Conservation (phyloP, 30 jellyfish, hydroid and myxozoan genomes). For the Chrysaora quinquecirrha region DNA sequence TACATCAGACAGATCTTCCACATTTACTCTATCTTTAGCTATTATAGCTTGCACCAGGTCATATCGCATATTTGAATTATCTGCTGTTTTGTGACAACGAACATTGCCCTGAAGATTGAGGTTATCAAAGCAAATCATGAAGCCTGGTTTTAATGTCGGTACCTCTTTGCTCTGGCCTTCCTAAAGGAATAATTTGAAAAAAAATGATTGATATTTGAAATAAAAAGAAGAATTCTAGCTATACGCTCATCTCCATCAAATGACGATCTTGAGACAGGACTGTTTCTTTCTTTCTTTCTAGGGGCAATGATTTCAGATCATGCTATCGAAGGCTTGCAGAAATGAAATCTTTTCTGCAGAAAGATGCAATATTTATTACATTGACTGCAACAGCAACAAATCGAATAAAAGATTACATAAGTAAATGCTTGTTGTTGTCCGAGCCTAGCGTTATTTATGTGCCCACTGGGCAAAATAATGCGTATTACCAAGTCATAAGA, state of each 20-base stretch:
- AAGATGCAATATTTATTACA: slow-evolving; percentile 5
- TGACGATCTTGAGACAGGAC: too few species aligned
- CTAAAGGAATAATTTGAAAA: too few species aligned
- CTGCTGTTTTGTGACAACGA: slow-evolving; percentile 1
- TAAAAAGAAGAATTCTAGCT: too few species aligned
- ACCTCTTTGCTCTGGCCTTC: too few species aligned
- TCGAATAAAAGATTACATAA: neutral
- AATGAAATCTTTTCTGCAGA: neutral
- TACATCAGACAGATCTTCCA: neutral
- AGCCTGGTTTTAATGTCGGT: neutral
- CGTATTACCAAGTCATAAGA: neutral
- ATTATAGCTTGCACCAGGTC: slow-evolving; percentile 1
- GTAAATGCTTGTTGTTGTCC: neutral
- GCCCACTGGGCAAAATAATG: neutral
- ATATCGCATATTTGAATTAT: neutral
- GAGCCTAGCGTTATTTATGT: neutral
- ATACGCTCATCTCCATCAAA: too few species aligned
- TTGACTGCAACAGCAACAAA: slow-evolving; percentile 20
- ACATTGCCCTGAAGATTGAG: too few species aligned
- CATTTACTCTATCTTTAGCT: slow-evolving; percentile 4
- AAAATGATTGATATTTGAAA: too few species aligned
- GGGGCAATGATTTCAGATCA: too few species aligned
- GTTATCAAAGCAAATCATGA: neutral
- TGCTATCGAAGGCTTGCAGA: too few species aligned
- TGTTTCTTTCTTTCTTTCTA: too few species aligned